Evolutionary conservation across 1,140 invertebrate species (phyloP), one percentile per base, ranked within the genome.

Genomic region (Formica exsecta): DNA sequence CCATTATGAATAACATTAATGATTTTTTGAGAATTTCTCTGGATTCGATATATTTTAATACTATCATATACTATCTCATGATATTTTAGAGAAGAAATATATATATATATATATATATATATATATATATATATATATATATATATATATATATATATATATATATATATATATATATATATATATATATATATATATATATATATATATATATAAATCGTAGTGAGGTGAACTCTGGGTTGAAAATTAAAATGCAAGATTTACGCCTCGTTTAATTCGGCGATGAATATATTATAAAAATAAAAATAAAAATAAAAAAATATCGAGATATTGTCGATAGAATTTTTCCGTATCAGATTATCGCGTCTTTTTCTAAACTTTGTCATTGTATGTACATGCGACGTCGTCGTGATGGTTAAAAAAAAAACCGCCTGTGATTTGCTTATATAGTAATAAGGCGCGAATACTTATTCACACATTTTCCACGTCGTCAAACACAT

Each of bases 341-440:
- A 75, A 75, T 75, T 75, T 38, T 36, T 16, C 19, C 6, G 9
- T 4, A 13, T 38, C 22, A 7, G 11, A 74, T 74, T 16, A 16
- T 51, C 16, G 68, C 68, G n/a, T 61, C 1, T 13, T 75, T 29
- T 61, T 61, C 9, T 19, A 61, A 75, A 61, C 36, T 9, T 61
- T 41, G 16, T 61, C 22, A 61, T 41, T 29, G 44, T 32, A 59
- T 61, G n/a, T 25, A 41, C 16, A 11, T 6, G 36, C 54, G 22
- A 61, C 38, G n/a, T 61, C 73, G 36, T 54, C 13, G 36, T 36
- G 13, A 73, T 57, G 70, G 32, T n/a, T 59, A 74, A 61, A 22
- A 76, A 76, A 41, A 13, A 61, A 29, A 76, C 16, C 16, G 36
- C 25, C 9, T 57, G 36, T 36, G 36, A 5, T 62, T 62, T 3